Conservation (phyloP, 2,888 invertebrate genomes). For the Diloba caeruleocephala region DNA sequence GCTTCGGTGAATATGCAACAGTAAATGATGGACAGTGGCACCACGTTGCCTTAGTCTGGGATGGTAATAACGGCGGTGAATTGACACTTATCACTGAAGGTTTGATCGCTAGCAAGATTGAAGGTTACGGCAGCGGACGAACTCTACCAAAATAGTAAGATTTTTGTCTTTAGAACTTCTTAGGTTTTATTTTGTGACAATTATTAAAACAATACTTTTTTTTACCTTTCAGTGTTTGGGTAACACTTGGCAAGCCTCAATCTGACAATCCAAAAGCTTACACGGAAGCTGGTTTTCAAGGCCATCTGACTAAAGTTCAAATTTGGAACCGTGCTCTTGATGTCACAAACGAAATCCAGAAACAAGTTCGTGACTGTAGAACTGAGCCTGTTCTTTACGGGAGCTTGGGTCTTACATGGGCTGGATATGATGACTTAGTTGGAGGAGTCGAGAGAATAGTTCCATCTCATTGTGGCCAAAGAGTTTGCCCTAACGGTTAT, state of each 20-base stretch:
- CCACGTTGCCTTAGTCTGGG: conserved; percentile 98
- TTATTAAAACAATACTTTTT: not conserved
- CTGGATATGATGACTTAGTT: conserved; percentile 96
- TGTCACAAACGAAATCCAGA: conserved; percentile 97
- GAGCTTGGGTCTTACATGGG: conserved; percentile 96
- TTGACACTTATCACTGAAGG: conserved; percentile 98
- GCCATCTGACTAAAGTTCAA: conserved; percentile 97
- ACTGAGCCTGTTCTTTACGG: conserved; percentile 97
- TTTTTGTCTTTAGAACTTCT: not conserved
- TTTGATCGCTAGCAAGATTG: conserved; percentile 96
- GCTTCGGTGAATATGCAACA: conserved; percentile 97
- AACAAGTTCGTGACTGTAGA: conserved; percentile 97
- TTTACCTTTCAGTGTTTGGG: conserved; percentile 93
- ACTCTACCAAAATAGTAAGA: conserved; percentile 95
- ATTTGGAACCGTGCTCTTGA: conserved; percentile 97
- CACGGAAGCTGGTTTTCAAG: conserved; percentile 98
- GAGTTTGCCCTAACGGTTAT: conserved; percentile 96
- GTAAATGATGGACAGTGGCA: conserved; percentile 99
- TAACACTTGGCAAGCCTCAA: conserved; percentile 96
- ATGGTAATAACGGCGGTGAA: conserved; percentile 95
- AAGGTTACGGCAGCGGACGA: conserved; percentile 95
- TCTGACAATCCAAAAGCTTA: conserved; percentile 94
- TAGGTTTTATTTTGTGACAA: conserved; percentile 1
- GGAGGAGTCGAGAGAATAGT: conserved; percentile 97
- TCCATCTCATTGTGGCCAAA: conserved; percentile 97